Conservation (phyloP, 2,113 vertebrate genomes). For the Nanger granti region DNA sequence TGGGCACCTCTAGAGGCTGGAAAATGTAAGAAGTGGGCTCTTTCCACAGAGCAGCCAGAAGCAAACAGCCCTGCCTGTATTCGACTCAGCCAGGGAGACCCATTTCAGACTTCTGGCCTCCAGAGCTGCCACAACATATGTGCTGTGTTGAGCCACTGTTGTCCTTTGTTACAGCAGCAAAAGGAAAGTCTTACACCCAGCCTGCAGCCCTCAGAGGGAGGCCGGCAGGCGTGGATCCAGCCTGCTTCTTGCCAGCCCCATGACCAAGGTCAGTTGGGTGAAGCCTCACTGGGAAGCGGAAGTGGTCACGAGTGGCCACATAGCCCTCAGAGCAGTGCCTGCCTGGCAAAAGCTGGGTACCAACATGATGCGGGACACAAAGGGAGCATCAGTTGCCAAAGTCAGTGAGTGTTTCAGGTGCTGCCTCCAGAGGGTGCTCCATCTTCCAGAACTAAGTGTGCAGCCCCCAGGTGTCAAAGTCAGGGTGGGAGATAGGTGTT, state of each 20-base stretch:
- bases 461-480: accelerated
- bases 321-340: neutral
- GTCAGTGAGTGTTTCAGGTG: accelerated
- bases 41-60: neutral
- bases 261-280: neutral
- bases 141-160: neutral
- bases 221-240: accelerated
- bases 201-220: neutral
- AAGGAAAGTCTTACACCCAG: accelerated
- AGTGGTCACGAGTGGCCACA: accelerated
- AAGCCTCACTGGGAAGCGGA: neutral
- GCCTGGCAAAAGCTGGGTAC: neutral
- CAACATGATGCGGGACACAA: accelerated
- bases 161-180: neutral
- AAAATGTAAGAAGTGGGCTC: neutral
- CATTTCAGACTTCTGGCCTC: neutral
- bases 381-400: accelerated
- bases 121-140: accelerated
- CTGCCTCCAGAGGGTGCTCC: accelerated
- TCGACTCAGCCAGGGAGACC: neutral
- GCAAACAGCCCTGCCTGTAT: accelerated
- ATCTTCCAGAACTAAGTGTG: accelerated
- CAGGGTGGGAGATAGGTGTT: neutral
- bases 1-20: accelerated
- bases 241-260: neutral